Evolutionary conservation across 2,797 vertebrate species (phyloP).

Genomic region (Salarias fasciatus): DNA sequence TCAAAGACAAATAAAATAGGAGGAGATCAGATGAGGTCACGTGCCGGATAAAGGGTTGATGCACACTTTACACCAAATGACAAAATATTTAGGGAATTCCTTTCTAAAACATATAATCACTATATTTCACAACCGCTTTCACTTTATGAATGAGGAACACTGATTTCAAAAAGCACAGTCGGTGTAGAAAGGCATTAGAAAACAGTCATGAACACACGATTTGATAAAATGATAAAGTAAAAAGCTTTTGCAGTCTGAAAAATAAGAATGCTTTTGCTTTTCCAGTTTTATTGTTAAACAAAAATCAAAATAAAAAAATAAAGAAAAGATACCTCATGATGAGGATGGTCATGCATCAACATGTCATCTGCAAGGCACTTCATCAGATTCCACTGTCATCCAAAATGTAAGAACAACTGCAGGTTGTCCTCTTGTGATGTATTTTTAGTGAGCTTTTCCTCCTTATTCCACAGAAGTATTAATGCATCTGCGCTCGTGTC

Average conservation of each 20-base stretch:
- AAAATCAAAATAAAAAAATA: conserved; percentile 4
- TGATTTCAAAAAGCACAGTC: conserved; percentile 55
- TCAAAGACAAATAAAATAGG: no score
- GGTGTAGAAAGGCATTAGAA: conserved; percentile 35
- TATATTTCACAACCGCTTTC: conserved; percentile 51
- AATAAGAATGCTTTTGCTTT: conserved; percentile 52
- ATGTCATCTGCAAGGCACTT: conserved; percentile 80
- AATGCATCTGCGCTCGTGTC: conserved; percentile 34
- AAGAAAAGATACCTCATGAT: conserved; percentile 70
- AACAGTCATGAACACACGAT: conserved; percentile 45
- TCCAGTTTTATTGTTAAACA: conserved; percentile 66
- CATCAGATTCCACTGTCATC: conserved; percentile 60
- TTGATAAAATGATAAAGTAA: conserved; percentile 31
- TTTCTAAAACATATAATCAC: conserved; percentile 55
- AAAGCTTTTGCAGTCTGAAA: conserved; percentile 34
- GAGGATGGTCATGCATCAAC: conserved; percentile 57
- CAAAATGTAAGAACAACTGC: conserved; percentile 51
- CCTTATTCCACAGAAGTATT: conserved; percentile 48
- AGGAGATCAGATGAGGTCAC: no score
- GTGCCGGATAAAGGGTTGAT: conserved; percentile 32
- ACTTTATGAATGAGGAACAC: conserved; percentile 45
- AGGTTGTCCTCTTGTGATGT: conserved; percentile 43
- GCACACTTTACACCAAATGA: conserved; percentile 42
- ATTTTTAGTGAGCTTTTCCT: conserved; percentile 53
- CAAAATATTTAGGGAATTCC: conserved; percentile 28